Evolutionary conservation across 2,113 vertebrate species (phyloP).

Genomic region (Sceloporus undulatus): DNA sequence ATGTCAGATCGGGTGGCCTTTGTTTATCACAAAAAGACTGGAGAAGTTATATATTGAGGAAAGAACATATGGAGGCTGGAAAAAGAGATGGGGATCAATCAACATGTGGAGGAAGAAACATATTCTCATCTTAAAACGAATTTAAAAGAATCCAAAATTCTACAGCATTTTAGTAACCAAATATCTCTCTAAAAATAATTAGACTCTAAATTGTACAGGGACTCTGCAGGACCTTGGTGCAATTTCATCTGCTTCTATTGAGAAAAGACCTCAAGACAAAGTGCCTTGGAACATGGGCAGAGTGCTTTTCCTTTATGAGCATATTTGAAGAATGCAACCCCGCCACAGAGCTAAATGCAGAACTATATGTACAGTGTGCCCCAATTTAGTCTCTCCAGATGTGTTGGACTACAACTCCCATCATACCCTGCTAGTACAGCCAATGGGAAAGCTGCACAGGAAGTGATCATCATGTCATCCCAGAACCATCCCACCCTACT

Average conservation of each 20-base stretch:
- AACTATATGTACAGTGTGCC: neutral
- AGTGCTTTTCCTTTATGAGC: neutral
- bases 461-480: neutral
- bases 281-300: neutral
- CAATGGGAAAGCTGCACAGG: neutral
- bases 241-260: neutral
- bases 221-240: neutral
- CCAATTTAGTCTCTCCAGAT: neutral
- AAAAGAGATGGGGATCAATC: slow-evolving; percentile 1
- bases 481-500: neutral
- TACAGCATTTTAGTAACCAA: neutral
- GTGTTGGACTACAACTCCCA: neutral
- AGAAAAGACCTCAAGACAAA: neutral
- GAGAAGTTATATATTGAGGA: neutral
- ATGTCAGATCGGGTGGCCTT: slow-evolving; percentile 28
- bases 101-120: neutral
- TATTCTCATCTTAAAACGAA: neutral
- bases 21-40: neutral
- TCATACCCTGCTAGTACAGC: too few species aligned
- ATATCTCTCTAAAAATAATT: neutral
- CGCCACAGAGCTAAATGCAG: neutral
- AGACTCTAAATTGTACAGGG: neutral
- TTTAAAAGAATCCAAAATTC: neutral
- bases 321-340: neutral
- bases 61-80: neutral